These are phyloP conservation scores for Bos indicus DNA, from an alignment of 2,113 vertebrate genomes.

Conservation along the genomic window DNA sequence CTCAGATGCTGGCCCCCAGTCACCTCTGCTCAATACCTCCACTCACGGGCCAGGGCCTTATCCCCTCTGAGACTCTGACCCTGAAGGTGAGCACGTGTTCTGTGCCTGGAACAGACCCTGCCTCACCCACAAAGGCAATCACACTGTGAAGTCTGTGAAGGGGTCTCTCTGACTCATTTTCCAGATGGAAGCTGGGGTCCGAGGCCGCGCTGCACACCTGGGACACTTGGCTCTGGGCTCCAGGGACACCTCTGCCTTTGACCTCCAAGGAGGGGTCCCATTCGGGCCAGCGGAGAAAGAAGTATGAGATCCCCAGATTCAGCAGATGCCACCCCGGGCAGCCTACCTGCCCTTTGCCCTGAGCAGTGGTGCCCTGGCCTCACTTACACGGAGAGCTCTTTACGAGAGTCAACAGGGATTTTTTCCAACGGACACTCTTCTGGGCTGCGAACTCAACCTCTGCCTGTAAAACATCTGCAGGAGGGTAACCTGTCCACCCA, in stretches of 20 bases:
- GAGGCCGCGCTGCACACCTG: accelerated
- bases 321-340: accelerated
- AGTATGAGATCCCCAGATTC: accelerated
- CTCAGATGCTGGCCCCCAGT: background rate
- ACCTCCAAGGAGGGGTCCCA: too few species aligned
- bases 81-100: accelerated
- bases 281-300: accelerated
- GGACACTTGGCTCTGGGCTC: accelerated
- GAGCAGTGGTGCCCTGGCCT: too few species aligned
- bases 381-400: background rate
- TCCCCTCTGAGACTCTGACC: background rate
- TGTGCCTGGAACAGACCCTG: accelerated
- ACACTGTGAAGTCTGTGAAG: background rate
- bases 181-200: accelerated
- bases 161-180: background rate
- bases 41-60: accelerated
- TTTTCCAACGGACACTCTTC: accelerated
- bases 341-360: background rate
- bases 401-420: background rate
- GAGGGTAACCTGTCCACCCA: accelerated
- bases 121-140: background rate
- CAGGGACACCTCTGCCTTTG: background rate
- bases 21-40: accelerated
- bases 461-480: background rate
- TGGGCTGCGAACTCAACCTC: background rate